These are phyloP conservation scores for Lithobates pipiens DNA, from an alignment of 2,797 vertebrate genomes.

Conservation along the genomic window DNA sequence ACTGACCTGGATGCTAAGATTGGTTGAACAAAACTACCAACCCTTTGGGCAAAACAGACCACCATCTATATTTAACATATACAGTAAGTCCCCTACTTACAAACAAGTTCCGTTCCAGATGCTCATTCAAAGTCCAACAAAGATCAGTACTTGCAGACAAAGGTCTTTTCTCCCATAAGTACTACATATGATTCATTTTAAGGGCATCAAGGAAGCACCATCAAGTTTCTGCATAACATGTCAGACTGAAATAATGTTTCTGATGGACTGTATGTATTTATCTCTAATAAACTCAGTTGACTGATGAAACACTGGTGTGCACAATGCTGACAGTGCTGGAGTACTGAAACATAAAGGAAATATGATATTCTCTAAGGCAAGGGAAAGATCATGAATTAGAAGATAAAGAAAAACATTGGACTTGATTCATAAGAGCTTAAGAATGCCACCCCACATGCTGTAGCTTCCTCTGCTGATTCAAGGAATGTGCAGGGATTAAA, in stretches of 20 bases:
- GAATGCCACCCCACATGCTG: constrained; percentile 51
- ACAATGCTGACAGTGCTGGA: not conserved
- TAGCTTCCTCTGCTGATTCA: constrained; percentile 23
- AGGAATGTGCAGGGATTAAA: constrained; percentile 31
- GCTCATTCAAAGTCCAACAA: too few relatives aligned
- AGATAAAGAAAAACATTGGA: constrained; percentile 28
- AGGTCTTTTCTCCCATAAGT: not conserved
- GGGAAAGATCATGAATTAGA: not conserved
- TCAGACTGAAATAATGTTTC: constrained; percentile 29
- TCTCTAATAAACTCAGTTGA: constrained; percentile 1
- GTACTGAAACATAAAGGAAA: constrained; percentile 20
- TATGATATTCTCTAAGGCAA: constrained; percentile 29
- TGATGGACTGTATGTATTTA: constrained; percentile 16
- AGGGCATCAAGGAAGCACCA: not conserved
- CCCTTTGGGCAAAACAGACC: too few relatives aligned
- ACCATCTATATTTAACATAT: too few relatives aligned
- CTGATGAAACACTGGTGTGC: constrained; percentile 20
- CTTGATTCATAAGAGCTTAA: constrained; percentile 45
- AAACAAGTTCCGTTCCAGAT: too few relatives aligned
- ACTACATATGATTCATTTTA: constrained; percentile 26
- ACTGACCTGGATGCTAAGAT: too few relatives aligned
- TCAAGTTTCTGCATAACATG: not conserved
- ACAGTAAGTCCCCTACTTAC: too few relatives aligned
- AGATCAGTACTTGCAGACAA: too few relatives aligned
- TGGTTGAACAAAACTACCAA: too few relatives aligned